Evolutionary conservation across 2,113 vertebrate species (phyloP).

Genomic region (Thomomys bottae): DNA sequence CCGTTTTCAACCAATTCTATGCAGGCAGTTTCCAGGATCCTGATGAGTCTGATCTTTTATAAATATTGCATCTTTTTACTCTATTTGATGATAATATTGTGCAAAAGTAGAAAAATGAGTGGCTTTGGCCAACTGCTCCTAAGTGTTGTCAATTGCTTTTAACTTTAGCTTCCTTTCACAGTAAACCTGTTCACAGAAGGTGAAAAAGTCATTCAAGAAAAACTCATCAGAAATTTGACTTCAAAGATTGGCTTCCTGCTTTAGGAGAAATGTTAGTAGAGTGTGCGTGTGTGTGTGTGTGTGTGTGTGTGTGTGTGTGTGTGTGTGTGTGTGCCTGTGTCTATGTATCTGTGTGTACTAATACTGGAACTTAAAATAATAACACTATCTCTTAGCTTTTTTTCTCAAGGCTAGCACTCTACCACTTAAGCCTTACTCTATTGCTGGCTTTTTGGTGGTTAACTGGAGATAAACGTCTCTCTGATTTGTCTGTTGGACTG

Average conservation of each 20-base stretch:
- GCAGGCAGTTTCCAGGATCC: background rate
- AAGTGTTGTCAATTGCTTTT: conserved; percentile 15
- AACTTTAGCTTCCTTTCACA: conserved; percentile 35
- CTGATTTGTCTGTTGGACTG: too few relatives aligned
- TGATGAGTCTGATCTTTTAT: background rate
- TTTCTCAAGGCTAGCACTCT: too few relatives aligned
- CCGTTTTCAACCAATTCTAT: background rate
- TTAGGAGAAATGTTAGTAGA: background rate
- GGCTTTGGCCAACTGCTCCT: background rate
- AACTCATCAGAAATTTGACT: background rate
- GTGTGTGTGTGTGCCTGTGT: too few relatives aligned
- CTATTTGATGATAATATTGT: conserved; percentile 4
- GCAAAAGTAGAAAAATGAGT: conserved; percentile 14
- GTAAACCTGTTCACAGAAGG: background rate
- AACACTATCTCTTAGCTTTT: too few relatives aligned
- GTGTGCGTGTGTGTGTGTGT: too few relatives aligned
- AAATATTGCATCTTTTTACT: background rate
- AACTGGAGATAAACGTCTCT: too few relatives aligned
- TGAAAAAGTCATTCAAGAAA: conserved; percentile 18
- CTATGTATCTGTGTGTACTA: too few relatives aligned
- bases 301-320: too few relatives aligned
- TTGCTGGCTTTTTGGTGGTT: too few relatives aligned
- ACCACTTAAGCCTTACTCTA: too few relatives aligned
- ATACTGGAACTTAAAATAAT: too few relatives aligned
- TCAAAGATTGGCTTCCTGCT: background rate